Base-by-base conservation (phyloP, 2,888 invertebrate genomes). In the Ophioninae sp. region DNA sequence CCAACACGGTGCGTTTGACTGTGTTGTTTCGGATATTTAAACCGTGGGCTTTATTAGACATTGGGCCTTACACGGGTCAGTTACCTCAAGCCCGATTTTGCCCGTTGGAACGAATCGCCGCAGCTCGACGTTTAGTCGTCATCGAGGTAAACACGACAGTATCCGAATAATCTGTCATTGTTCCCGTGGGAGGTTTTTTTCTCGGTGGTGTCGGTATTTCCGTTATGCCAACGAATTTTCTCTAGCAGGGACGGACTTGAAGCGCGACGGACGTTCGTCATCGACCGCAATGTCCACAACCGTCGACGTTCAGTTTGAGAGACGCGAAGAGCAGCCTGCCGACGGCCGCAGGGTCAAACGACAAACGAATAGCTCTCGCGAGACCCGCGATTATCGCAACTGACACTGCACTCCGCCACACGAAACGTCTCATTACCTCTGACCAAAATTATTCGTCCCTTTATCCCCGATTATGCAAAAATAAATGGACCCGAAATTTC, bases 341-440 rank as follows among this genome's bases (percentile, higher is more conserved):
- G 3, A 44, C 70, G 74, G 64, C 73, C 64, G 44, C 72, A 64
- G 59, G 73, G 50, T 72, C 80, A 80, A 83, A 80, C 77, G 73
- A 74, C 68, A 44, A 77, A 77, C 74, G 67, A 69, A 81, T 84
- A 81, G 70, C 70, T 75, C 59, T 41, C 68, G 64, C 68, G 83
- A 77, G 73, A 74, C 59, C 79, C 78, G 20, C 23, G 59, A 65
- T 84, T 78, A 84, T 81, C 74, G 70, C 78, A 56, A 72, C 67
- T 79, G 78, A 67, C 70, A 75, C 70, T 17, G 8, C 30, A n/a
- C 21, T 65, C 39, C 17, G 23, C 20, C 59, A 39, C 41, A 20
- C 41, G 21, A 50, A 23, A 56, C 23, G 10, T n/a, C 8, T 62
- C n/a, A n/a, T 41, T 30, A 21, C 37, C 7, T 37, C n/a, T 2